Base-by-base conservation (phyloP, 2,797 vertebrate genomes). In the Adrianichthys oophorus region DNA sequence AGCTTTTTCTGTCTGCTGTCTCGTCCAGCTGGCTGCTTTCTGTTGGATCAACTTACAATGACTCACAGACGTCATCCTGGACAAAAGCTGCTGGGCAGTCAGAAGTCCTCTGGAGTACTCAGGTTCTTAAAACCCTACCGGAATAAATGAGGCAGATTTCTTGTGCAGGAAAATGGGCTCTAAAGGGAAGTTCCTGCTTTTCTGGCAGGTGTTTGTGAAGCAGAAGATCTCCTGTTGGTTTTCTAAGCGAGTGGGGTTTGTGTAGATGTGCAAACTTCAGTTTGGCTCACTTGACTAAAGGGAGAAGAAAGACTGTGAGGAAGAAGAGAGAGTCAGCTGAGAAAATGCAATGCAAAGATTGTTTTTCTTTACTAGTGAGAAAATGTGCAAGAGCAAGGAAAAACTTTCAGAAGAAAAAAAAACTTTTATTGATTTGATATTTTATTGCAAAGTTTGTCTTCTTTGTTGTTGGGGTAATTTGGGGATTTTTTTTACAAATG, bases 1-100 rank as follows among this genome's bases (percentile, higher is more conserved):
- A 55, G 51, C 42, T 58, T 43, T 64, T 52, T 47, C 16, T 7
- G 50, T 68, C 65, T 57, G 62, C 58, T n/a, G 58, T 49, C 47
- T 44, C 21, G 1, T 78, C 70, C 77, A 74, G 73, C 72, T 75
- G 68, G 72, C 62, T 15, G 41, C 7, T 21, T 60, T 70, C 70
- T 21, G 51, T 41, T 61, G 57, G 49, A 56, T 66, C 70, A 59
- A 48, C 59, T 70, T 68, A 53, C 75, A 68, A 63, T 83, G 74
- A 73, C 69, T 64, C 53, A 4, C 51, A 26, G 52, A 51, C 60
- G 23, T 60, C 49, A 12, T 64, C 60, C 75, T 61, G 32, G 53
- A 70, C 56, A 56, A 67, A 71, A 68, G 68, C 64, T 58, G 58
- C 56, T 69, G 72, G 56, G 56, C 42, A 71, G 70, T 65, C 19